These are phyloP conservation scores for Cacajao melanocephalus DNA, from an alignment of 2,797 vertebrate species.

Conservation along the genomic window DNA sequence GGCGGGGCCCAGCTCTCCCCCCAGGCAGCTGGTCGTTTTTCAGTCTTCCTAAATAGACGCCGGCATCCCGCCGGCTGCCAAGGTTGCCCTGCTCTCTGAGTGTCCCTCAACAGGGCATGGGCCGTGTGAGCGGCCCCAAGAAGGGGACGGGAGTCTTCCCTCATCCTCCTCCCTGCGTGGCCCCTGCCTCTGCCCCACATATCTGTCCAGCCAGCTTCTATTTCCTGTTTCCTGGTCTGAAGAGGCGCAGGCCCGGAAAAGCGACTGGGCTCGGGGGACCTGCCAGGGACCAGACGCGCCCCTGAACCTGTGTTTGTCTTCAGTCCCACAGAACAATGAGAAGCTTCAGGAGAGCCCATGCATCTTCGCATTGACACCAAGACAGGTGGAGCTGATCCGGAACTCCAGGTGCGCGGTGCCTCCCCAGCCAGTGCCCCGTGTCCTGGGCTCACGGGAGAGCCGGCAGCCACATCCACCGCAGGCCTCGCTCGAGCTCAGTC, in stretches of 20 bases:
- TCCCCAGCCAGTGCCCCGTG: neutral
- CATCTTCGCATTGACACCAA: constrained; percentile 94
- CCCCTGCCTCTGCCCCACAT: neutral
- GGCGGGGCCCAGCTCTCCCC: neutral
- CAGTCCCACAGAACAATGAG: constrained; percentile 96
- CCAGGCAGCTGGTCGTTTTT: neutral
- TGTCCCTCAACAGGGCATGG: neutral
- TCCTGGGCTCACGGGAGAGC: neutral
- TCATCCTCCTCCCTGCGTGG: neutral
- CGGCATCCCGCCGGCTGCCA: neutral
- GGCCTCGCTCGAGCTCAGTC: neutral
- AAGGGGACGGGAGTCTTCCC: neutral
- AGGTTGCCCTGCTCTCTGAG: neutral
- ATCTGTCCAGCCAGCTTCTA: neutral
- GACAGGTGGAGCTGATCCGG: constrained; percentile 96
- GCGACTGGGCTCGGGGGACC: neutral
- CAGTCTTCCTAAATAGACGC: neutral
- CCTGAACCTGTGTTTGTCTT: neutral
- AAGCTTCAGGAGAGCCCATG: constrained; percentile 98
- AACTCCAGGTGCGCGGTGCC: constrained; percentile 91
- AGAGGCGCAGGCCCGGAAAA: neutral
- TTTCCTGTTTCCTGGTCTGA: neutral
- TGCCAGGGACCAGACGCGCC: neutral
- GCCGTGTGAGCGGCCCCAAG: neutral
- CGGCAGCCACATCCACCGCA: accelerated